phyloP scores from a whole-genome alignment of 2,113 vertebrate genomes.

The Stigmatopora argus region DNA sequence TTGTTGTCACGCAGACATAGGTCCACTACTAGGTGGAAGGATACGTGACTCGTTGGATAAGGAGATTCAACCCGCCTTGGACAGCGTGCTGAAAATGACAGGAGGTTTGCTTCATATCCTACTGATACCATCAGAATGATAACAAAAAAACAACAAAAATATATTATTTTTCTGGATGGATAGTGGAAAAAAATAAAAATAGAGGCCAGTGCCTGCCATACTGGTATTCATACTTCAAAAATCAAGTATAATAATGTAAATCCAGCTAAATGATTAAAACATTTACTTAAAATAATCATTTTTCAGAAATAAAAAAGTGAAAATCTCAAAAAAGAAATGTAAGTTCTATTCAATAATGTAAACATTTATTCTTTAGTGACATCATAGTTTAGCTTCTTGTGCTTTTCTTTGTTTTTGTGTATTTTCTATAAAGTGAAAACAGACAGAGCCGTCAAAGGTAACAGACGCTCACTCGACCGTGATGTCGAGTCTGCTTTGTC shows the following conservation, averaged over 20 bases:
- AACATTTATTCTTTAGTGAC: not conserved
- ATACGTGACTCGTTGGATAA: conserved; percentile 77
- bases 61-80: conserved; percentile 78
- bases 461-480: conserved; percentile 38
- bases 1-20: conserved; percentile 72
- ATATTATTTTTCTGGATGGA: not conserved
- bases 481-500: conserved; percentile 10
- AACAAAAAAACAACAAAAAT: not conserved
- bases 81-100: conserved; percentile 75
- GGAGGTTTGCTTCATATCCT: conserved; percentile 73
- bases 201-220: not conserved
- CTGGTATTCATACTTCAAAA: not conserved
- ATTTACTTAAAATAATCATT: too few relatives aligned
- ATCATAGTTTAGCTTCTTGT: conserved; percentile 6
- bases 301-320: too few relatives aligned
- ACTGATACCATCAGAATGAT: conserved; percentile 6
- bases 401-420: conserved; percentile 28
- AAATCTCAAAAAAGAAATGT: too few relatives aligned
- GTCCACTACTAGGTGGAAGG: conserved; percentile 74
- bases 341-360: too few relatives aligned
- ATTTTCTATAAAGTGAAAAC: conserved; percentile 74
- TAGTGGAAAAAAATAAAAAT: not conserved
- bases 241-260: not conserved
- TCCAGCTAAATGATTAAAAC: too few relatives aligned
- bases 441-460: conserved; percentile 81